phyloP scores from a whole-genome alignment of 2,888 invertebrate genomes.

The Sminthurides aquaticus region DNA sequence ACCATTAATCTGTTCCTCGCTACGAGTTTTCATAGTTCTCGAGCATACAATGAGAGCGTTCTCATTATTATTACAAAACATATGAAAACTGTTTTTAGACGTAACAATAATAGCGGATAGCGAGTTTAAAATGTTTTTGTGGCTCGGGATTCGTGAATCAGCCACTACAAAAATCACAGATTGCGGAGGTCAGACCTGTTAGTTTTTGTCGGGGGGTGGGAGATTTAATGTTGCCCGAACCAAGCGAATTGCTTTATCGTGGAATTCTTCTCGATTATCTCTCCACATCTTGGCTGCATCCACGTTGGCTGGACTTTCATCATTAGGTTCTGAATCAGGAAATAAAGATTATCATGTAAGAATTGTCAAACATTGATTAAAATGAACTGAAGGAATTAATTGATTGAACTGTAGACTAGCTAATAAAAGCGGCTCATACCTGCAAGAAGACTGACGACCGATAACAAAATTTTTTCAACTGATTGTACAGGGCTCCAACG shows the following conservation, averaged over 20 bases:
- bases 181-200: no score
- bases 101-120: no score
- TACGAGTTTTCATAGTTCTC: no score
- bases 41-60: no score
- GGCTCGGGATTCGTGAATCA: no score
- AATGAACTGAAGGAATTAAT: not conserved
- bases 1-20: no score
- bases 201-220: constrained; percentile 45
- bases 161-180: no score
- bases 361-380: not conserved
- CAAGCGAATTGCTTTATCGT: constrained; percentile 80
- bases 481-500: constrained; percentile 99
- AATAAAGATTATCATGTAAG: not conserved
- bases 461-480: constrained; percentile 95
- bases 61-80: no score
- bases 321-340: constrained; percentile 76
- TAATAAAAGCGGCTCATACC: constrained; percentile 52
- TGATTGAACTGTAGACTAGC: not conserved
- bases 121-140: no score
- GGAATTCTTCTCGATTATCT: constrained; percentile 87
- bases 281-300: constrained; percentile 99
- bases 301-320: constrained; percentile 98
- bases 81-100: no score
- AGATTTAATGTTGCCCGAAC: constrained; percentile 85
- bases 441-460: constrained; percentile 97